Evolutionary conservation across 2,888 invertebrate species (phyloP).

Genomic region (Eristalis tenax): DNA sequence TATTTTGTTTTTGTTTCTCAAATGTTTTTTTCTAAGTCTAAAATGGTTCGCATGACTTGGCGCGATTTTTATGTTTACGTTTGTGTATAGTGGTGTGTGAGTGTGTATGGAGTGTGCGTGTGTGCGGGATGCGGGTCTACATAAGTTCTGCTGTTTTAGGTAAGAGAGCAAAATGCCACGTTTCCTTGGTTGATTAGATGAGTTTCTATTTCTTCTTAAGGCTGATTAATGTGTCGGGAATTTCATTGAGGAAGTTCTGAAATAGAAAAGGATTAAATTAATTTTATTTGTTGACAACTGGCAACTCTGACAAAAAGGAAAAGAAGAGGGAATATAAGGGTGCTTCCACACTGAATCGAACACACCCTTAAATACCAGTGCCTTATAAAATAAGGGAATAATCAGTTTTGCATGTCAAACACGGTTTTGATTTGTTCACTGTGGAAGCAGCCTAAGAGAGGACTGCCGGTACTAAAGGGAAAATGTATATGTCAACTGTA

Average conservation of each 20-base stretch:
- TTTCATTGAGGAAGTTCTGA: constrained; percentile 81
- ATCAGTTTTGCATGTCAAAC: too few relatives aligned
- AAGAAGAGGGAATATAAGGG: neutral
- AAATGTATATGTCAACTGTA: too few relatives aligned
- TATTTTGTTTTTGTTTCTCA: constrained; percentile 13
- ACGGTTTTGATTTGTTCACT: too few relatives aligned
- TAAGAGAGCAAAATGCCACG: constrained; percentile 56
- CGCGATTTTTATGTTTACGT: constrained; percentile 13
- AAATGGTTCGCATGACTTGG: constrained; percentile 58
- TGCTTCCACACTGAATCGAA: too few relatives aligned
- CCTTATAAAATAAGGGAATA: too few relatives aligned
- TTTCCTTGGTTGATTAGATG: constrained; percentile 33
- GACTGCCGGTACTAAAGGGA: too few relatives aligned
- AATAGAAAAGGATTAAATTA: constrained; percentile 71
- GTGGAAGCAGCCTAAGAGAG: too few relatives aligned
- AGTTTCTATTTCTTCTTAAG: constrained; percentile 77
- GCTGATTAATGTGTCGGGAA: constrained; percentile 80
- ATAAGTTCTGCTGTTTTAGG: constrained; percentile 21
- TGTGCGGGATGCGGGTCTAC: neutral
- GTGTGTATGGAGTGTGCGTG: constrained; percentile 5
- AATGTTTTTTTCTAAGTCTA: constrained; percentile 37
- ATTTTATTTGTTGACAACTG: neutral
- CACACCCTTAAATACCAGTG: too few relatives aligned
- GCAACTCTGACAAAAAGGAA: neutral
- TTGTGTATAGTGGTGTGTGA: neutral